A percentile compares a stretch with the other conserved stretches of the same genome.
Conservation (phyloP, 2,113 vertebrate species). For the Panthera leo region DNA sequence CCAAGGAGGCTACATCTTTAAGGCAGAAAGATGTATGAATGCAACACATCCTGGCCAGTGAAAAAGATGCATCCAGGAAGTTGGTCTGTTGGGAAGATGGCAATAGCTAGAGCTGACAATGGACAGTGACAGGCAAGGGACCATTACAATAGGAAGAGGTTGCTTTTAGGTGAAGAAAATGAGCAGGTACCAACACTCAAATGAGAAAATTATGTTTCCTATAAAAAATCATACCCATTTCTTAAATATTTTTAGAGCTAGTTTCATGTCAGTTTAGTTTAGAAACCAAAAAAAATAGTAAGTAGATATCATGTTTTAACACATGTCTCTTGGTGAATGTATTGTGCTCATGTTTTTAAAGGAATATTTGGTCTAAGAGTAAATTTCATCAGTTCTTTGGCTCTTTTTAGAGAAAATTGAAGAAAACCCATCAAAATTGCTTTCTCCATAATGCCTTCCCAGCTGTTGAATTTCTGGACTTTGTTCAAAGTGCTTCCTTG, state of each 20-base stretch:
- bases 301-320: constrained; percentile 3
- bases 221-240: not conserved
- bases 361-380: not conserved
- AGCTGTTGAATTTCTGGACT: not conserved
- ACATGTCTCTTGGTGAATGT: not conserved
- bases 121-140: not conserved
- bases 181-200: not conserved
- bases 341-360: not conserved
- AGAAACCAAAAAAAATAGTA: not conserved
- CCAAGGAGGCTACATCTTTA: not conserved
- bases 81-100: not conserved
- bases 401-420: constrained; percentile 45
- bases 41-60: not conserved
- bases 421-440: not conserved
- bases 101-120: not conserved
- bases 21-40: not conserved
- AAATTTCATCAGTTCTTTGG: not conserved
- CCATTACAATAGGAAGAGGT: not conserved
- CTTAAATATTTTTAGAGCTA: not conserved
- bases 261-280: not conserved
- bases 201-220: not conserved
- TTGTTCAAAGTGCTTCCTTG: not conserved
- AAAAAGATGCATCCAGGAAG: not conserved
- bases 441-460: not conserved
- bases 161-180: not conserved